Conservation (phyloP, 2,113 vertebrate genomes). For the Scytalopus superciliaris region DNA sequence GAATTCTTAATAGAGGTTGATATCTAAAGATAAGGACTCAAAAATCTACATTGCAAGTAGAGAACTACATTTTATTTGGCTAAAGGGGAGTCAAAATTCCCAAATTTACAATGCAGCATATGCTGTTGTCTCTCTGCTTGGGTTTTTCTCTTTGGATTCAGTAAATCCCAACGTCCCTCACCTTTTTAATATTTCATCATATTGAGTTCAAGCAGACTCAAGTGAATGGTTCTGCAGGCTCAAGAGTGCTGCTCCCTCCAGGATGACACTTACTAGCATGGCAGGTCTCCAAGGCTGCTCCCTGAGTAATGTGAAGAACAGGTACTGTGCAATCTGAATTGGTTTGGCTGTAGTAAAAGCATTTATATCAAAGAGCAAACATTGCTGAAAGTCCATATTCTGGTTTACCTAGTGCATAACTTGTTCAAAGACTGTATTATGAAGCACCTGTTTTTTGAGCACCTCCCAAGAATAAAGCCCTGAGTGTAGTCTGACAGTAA, state of each 20-base stretch:
- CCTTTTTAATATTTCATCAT: background rate
- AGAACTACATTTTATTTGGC: background rate
- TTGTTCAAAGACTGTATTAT: background rate
- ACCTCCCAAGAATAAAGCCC: background rate
- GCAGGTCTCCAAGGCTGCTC: background rate
- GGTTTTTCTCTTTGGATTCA: background rate
- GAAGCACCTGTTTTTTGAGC: background rate
- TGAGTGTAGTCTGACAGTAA: background rate
- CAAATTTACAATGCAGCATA: background rate
- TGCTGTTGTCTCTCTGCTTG: background rate
- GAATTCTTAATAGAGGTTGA: background rate
- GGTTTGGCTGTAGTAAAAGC: background rate
- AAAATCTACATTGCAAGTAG: background rate
- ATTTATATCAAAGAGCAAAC: background rate
- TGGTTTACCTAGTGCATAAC: background rate
- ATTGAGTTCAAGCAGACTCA: background rate
- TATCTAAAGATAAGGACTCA: background rate
- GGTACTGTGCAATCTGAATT: background rate
- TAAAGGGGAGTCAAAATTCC: background rate
- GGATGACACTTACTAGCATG: background rate
- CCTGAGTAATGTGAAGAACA: background rate
- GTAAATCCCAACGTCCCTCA: background rate
- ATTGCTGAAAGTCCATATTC: background rate
- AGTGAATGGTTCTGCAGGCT: background rate
- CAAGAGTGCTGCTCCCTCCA: background rate